Percentiles rank a stretch among this genome's conserved stretches.
These are phyloP conservation scores for Spodoptera exigua DNA, from an alignment of 2,888 invertebrate species.

Conservation along the genomic window DNA sequence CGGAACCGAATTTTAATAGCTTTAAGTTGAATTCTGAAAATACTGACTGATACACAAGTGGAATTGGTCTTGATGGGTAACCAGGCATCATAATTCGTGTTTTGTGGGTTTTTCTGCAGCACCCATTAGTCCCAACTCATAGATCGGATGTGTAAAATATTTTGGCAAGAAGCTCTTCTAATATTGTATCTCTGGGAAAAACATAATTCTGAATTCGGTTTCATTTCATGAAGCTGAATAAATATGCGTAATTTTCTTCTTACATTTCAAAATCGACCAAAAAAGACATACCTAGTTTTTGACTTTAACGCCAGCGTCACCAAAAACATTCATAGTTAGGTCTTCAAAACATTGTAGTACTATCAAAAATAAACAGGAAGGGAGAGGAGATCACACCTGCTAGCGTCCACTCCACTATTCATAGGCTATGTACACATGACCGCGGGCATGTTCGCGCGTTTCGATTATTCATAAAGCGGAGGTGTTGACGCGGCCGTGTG, in stretches of 20 bases:
- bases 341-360: conserved; percentile 31
- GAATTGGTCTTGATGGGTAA: too few relatives aligned
- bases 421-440: conserved; percentile 65
- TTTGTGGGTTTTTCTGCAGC: too few relatives aligned
- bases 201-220: too few relatives aligned
- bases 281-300: too few relatives aligned
- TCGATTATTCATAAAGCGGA: conserved; percentile 75
- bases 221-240: too few relatives aligned
- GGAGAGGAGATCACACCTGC: conserved; percentile 48
- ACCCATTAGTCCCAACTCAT: not conserved
- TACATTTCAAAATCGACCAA: too few relatives aligned
- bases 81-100: too few relatives aligned
- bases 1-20: not conserved
- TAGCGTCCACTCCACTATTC: conserved; percentile 60
- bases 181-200: too few relatives aligned
- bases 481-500: conserved; percentile 68
- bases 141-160: too few relatives aligned
- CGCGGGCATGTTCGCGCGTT: conserved; percentile 70
- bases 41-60: not conserved
- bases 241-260: too few relatives aligned
- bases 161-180: too few relatives aligned
- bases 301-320: not conserved
- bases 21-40: not conserved
- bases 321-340: conserved; percentile 5
- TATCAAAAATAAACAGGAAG: conserved; percentile 53